phyloP scores from a whole-genome alignment of 2,888 invertebrate species.

The Torymus tubicola region DNA sequence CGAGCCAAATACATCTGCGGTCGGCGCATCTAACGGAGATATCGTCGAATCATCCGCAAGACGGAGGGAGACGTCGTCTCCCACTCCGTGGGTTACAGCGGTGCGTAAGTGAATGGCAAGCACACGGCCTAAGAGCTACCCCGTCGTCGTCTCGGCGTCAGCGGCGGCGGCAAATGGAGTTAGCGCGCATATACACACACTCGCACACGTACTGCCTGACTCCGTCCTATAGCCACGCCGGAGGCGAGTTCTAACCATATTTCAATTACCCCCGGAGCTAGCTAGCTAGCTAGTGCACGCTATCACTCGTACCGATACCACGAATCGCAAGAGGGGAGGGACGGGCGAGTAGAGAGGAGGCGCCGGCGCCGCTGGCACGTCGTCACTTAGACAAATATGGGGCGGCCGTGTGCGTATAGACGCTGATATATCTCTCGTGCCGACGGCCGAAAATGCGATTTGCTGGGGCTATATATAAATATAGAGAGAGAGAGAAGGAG shows the following conservation, averaged over 20 bases:
- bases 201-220: neutral
- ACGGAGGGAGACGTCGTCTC: neutral
- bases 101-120: slow-evolving; percentile 38
- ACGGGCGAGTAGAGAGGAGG: too few species aligned
- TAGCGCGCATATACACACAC: neutral
- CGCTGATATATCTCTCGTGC: neutral
- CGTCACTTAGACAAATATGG: slow-evolving; percentile 11
- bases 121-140: neutral
- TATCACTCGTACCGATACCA: slow-evolving; percentile 13
- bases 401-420: neutral
- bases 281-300: neutral
- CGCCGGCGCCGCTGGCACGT: neutral
- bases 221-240: neutral
- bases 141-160: neutral
- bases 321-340: neutral
- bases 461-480: too few species aligned
- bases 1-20: neutral
- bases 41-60: slow-evolving; percentile 9
- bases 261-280: slow-evolving; percentile 10
- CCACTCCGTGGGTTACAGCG: neutral
- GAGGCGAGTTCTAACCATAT: slow-evolving; percentile 18
- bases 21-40: neutral
- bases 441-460: too few species aligned
- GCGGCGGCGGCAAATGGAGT: slow-evolving; percentile 5
- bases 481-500: too few species aligned